Evolutionary conservation across 2,888 invertebrate species (phyloP).

Genomic region (Tipula vernalis): DNA sequence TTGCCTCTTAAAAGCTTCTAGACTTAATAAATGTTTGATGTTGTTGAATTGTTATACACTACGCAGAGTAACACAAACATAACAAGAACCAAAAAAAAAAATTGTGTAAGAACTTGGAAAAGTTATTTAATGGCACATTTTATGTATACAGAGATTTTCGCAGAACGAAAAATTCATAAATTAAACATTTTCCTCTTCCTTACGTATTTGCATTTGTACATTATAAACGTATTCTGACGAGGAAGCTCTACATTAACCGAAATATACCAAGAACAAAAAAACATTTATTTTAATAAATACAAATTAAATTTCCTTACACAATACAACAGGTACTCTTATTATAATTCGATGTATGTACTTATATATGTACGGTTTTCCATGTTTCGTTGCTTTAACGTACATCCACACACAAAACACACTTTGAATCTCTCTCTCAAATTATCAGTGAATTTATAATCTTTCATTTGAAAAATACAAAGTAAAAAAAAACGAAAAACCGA

Average conservation of each 20-base stretch:
- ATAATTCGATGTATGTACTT: background rate
- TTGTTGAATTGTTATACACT: background rate
- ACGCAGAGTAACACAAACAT: background rate
- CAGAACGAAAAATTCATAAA: background rate
- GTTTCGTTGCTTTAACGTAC: background rate
- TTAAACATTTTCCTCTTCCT: background rate
- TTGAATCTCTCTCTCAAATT: background rate
- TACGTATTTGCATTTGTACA: background rate
- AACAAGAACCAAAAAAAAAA: background rate
- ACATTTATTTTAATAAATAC: background rate
- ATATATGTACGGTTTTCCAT: background rate
- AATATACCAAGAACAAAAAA: background rate
- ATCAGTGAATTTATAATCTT: background rate
- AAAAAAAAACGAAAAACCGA: background rate
- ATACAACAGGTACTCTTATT: background rate
- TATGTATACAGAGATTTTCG: background rate
- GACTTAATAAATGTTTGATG: slow-evolving; percentile 4
- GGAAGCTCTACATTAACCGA: background rate
- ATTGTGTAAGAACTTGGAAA: background rate
- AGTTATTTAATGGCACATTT: background rate
- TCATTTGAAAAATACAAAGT: background rate
- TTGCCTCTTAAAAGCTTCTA: background rate
- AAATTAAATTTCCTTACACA: background rate
- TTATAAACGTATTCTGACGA: background rate
- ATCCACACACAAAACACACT: background rate